phyloP scores from a whole-genome alignment of 1,140 invertebrate species.

The Drosophila parvula region DNA sequence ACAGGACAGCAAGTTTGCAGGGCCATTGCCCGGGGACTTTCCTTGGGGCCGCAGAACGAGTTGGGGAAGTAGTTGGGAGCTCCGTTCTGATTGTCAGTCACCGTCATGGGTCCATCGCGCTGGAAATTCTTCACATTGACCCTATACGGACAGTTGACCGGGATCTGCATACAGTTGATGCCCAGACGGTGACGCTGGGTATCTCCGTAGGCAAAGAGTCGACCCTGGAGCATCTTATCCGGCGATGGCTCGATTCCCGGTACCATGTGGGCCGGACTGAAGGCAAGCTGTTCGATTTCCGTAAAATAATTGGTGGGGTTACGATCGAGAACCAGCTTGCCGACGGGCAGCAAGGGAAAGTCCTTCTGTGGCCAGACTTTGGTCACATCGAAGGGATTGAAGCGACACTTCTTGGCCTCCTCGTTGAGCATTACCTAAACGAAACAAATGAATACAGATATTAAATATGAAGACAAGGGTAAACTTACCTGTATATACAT shows the following conservation, averaged over 20 bases:
- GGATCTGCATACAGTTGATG: constrained; percentile 93
- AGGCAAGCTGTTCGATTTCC: constrained; percentile 95
- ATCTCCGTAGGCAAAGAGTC: constrained; percentile 94
- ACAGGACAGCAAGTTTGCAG: constrained; percentile 78
- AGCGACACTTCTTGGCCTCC: constrained; percentile 87
- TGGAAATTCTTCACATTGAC: constrained; percentile 88
- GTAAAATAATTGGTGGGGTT: constrained; percentile 94
- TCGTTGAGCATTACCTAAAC: constrained; percentile 88
- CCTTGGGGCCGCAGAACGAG: constrained; percentile 91
- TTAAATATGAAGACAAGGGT: neutral
- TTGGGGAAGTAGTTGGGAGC: constrained; percentile 96
- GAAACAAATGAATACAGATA: neutral
- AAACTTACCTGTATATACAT: constrained; percentile 87
- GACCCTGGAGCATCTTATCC: constrained; percentile 95
- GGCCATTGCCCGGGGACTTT: constrained; percentile 54
- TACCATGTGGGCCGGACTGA: constrained; percentile 93
- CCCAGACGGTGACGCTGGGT: constrained; percentile 95
- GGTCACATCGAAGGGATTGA: constrained; percentile 94
- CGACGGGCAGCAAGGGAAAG: constrained; percentile 93
- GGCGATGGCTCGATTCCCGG: constrained; percentile 93
- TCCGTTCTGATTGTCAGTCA: constrained; percentile 86
- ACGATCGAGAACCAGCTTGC: constrained; percentile 91
- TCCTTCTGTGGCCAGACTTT: constrained; percentile 94
- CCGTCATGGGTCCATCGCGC: constrained; percentile 90
- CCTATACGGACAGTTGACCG: constrained; percentile 92